Evolutionary conservation across 2,797 vertebrate species (phyloP).

Genomic region (Gymnopithys bicolor): DNA sequence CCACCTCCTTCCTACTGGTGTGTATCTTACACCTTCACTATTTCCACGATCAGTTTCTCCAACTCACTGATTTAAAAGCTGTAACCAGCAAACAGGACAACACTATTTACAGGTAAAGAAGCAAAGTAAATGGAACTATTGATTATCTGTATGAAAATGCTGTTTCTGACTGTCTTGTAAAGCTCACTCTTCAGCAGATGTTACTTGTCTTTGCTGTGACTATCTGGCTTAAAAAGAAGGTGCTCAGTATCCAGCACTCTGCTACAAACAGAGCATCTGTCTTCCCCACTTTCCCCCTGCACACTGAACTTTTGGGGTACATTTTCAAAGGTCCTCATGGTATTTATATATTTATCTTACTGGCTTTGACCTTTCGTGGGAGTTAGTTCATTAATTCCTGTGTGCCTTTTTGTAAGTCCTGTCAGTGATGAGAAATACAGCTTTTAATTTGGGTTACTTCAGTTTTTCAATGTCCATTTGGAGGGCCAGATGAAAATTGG

Average conservation of each 20-base stretch:
- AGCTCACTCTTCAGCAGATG: neutral
- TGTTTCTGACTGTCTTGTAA: neutral
- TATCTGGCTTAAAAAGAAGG: neutral
- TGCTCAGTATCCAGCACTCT: neutral
- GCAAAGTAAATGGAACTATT: neutral
- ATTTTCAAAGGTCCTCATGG: neutral
- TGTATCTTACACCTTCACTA: constrained; percentile 98
- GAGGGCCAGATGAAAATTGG: neutral
- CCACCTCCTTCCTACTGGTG: constrained; percentile 93
- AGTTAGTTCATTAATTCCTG: neutral
- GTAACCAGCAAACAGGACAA: constrained; percentile 93
- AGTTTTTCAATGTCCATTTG: neutral
- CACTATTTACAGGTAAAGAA: constrained; percentile 92
- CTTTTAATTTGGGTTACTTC: neutral
- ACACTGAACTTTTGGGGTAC: neutral
- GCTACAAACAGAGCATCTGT: neutral
- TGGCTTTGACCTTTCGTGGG: neutral
- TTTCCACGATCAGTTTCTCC: constrained; percentile 94
- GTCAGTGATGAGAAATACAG: neutral
- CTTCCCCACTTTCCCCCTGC: neutral
- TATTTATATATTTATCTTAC: neutral
- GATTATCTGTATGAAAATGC: neutral
- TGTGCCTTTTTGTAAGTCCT: neutral
- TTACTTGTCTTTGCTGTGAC: neutral
- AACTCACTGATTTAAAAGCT: constrained; percentile 95